A percentile compares a stretch with the other conserved stretches of the same genome.
phyloP scores from a whole-genome alignment of 92 coral and sea anemone species.

The Phenganax marumi region DNA sequence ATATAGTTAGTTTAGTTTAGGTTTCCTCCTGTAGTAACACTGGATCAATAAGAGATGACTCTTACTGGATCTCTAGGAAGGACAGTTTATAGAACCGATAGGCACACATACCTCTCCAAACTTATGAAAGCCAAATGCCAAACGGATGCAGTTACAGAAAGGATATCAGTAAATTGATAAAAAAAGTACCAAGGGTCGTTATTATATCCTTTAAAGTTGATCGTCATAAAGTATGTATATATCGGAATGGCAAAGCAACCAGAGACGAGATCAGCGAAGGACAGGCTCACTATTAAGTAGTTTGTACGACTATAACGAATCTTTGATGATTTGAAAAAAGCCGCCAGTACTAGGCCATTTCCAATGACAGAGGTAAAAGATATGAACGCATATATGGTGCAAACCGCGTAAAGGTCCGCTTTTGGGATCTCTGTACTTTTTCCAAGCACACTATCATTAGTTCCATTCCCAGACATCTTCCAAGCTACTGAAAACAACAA shows the following conservation, averaged over 20 bases:
- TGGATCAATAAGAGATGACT: too few relatives aligned
- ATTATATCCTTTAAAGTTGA: not conserved
- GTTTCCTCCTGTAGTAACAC: too few relatives aligned
- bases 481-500: too few relatives aligned
- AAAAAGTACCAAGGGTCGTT: not conserved
- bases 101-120: conserved; percentile 20
- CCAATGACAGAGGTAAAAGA: not conserved
- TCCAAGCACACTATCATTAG: too few relatives aligned
- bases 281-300: conserved; percentile 23
- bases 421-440: not conserved
- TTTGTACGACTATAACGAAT: conserved; percentile 20
- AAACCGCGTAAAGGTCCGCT: not conserved
- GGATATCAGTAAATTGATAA: conserved; percentile 16
- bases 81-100: not conserved
- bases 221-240: not conserved
- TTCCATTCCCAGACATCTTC: too few relatives aligned
- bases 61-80: not conserved
- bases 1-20: too few relatives aligned
- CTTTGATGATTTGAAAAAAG: conserved; percentile 25
- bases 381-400: not conserved
- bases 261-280: conserved; percentile 9
- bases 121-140: conserved; percentile 33
- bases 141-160: conserved; percentile 21
- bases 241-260: conserved; percentile 27
- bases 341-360: conserved; percentile 5